A percentile compares a stretch with the other conserved stretches of the same genome.
These are phyloP conservation scores for Caenorhabditis sp. DNA, from an alignment of 2,888 invertebrate species.

Conservation along the genomic window DNA sequence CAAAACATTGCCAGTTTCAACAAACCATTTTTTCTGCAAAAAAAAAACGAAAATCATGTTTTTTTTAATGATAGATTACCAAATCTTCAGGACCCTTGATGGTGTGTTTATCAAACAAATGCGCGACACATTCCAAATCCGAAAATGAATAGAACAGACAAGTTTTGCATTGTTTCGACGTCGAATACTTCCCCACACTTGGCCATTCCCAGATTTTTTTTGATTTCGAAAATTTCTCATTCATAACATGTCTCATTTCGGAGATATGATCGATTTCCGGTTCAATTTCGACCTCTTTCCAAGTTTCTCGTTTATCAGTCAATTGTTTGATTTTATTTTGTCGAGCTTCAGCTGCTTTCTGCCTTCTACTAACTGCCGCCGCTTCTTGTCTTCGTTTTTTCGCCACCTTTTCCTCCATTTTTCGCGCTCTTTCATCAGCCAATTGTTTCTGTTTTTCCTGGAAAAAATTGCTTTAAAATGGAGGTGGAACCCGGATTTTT, in stretches of 20 bases:
- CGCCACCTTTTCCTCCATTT: slow-evolving; percentile 88
- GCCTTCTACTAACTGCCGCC: slow-evolving; percentile 18
- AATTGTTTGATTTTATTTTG: slow-evolving; percentile 13
- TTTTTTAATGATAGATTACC: neutral
- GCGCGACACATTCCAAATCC: neutral
- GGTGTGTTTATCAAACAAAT: neutral
- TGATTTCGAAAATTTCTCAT: neutral
- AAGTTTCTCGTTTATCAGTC: slow-evolving; percentile 14
- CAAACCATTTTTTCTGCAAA: neutral
- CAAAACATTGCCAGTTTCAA: neutral
- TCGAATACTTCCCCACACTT: neutral
- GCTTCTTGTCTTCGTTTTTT: slow-evolving; percentile 78
- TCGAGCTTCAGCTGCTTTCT: slow-evolving; percentile 86
- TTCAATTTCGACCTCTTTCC: neutral
- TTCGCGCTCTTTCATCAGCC: slow-evolving; percentile 85
- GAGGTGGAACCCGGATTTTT: too few relatives aligned
- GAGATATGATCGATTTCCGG: neutral
- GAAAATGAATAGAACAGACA: neutral
- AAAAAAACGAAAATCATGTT: neutral
- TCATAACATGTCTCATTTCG: neutral
- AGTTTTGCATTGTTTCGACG: neutral
- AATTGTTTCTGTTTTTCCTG: slow-evolving; percentile 70
- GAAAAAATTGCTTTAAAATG: too few relatives aligned
- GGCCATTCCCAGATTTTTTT: neutral
- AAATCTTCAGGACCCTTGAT: neutral